These are phyloP conservation scores for Noctua janthina DNA, from an alignment of 2,888 invertebrate genomes.

Conservation along the genomic window DNA sequence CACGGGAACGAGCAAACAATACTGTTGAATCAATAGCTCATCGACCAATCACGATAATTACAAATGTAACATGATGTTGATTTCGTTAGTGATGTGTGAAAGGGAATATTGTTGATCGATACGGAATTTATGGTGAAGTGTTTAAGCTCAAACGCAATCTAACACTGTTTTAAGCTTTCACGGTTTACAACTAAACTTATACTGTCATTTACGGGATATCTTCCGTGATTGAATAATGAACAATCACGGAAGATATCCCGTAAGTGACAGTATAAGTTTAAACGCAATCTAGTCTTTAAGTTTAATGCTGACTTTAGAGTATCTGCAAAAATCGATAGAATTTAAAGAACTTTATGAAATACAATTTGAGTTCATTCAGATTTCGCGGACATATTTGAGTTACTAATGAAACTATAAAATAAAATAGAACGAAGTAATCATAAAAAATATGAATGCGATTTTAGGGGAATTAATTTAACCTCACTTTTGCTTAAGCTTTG, in stretches of 20 bases:
- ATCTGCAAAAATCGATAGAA: background rate
- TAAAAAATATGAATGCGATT: background rate
- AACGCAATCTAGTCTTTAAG: background rate
- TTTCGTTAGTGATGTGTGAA: slow-evolving; percentile 30
- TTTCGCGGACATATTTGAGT: background rate
- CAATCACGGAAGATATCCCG: no score
- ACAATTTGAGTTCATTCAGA: background rate
- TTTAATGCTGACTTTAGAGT: background rate
- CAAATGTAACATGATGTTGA: slow-evolving; percentile 27
- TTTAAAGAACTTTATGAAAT: background rate
- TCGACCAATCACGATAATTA: slow-evolving; percentile 46
- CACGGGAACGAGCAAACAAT: slow-evolving; percentile 16
- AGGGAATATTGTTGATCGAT: slow-evolving; percentile 13
- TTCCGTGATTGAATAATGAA: no score
- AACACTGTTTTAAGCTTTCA: no score
- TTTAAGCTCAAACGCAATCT: background rate
- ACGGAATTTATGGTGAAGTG: background rate
- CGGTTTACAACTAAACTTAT: no score
- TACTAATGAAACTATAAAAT: background rate
- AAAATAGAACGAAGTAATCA: background rate
- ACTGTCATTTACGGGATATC: no score
- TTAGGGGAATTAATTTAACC: background rate
- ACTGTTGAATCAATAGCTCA: slow-evolving; percentile 23
- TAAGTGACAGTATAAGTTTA: background rate
- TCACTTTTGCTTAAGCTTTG: no score